Evolutionary conservation across 2,113 vertebrate species (phyloP).

Genomic region (Pyrgilauda ruficollis): DNA sequence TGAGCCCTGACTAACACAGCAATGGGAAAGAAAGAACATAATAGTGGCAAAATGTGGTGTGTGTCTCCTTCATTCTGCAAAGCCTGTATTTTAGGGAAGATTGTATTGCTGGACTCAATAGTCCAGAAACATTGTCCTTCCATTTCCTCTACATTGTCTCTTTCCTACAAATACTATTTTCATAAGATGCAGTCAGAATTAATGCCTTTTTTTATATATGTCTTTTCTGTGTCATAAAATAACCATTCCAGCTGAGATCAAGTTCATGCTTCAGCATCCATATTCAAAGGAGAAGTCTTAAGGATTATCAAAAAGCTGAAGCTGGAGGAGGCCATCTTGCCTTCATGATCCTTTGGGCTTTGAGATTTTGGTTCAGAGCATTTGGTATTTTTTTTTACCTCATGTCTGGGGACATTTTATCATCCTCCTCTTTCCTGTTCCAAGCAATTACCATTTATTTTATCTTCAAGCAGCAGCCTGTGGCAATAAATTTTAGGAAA

Average conservation of each 20-base stretch:
- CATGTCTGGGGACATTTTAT: constrained; percentile 42
- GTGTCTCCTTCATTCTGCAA: not conserved
- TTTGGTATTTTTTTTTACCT: constrained; percentile 6
- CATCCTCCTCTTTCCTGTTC: constrained; percentile 49
- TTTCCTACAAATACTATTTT: not conserved
- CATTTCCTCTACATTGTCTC: not conserved
- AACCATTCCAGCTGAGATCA: not conserved
- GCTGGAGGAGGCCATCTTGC: not conserved
- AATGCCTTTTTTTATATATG: not conserved
- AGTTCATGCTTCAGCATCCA: not conserved
- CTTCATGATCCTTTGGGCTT: not conserved
- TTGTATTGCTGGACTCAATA: not conserved
- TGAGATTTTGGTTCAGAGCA: not conserved
- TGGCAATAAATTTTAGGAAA: constrained; percentile 60
- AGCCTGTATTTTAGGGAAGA: not conserved
- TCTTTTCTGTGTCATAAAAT: not conserved
- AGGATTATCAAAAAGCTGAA: not conserved
- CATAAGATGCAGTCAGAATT: not conserved
- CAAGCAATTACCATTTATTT: constrained; percentile 65
- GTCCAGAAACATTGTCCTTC: constrained; percentile 1
- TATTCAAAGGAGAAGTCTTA: not conserved
- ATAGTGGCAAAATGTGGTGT: not conserved
- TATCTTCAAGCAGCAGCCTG: constrained; percentile 64
- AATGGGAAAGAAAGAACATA: not conserved
- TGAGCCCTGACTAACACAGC: not conserved